A percentile compares a stretch with the other conserved stretches of the same genome.
phyloP scores from a whole-genome alignment of 2,113 vertebrate species.

The Eretmodus cyanostictus region DNA sequence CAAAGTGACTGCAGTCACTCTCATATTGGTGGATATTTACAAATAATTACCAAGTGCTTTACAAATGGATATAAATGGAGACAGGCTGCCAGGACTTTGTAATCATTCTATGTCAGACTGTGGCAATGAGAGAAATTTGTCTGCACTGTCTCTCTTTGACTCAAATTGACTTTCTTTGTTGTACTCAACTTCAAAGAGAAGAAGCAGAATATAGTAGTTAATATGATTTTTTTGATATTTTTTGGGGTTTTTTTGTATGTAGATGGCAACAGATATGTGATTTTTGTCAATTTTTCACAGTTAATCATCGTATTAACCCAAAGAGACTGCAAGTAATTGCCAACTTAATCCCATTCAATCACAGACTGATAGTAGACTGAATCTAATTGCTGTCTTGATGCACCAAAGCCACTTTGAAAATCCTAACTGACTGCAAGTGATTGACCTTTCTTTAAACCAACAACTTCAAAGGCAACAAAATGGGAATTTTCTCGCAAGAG shows the following conservation, averaged over 20 bases:
- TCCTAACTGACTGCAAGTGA: not conserved
- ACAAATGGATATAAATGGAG: not conserved
- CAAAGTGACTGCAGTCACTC: not conserved
- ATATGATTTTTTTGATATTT: not conserved
- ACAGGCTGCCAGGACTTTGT: not conserved
- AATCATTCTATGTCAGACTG: not conserved
- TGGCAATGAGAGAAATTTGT: not conserved
- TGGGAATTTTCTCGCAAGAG: fast-evolving
- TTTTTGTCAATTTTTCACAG: not conserved
- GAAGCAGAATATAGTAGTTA: not conserved
- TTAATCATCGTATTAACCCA: not conserved
- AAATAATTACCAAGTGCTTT: not conserved
- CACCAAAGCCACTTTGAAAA: not conserved
- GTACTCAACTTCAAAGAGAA: not conserved
- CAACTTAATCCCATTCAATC: not conserved
- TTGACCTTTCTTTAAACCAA: not conserved
- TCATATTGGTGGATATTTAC: not conserved
- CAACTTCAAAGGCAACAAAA: not conserved
- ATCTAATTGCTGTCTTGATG: not conserved
- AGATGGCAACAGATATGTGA: not conserved
- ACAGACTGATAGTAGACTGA: not conserved
- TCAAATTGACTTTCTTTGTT: not conserved
- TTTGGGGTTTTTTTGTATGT: fast-evolving
- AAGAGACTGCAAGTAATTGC: not conserved
- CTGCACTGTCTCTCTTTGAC: not conserved